Conservation (phyloP, 2,797 vertebrate species). For the Pogoniulus pusillus region DNA sequence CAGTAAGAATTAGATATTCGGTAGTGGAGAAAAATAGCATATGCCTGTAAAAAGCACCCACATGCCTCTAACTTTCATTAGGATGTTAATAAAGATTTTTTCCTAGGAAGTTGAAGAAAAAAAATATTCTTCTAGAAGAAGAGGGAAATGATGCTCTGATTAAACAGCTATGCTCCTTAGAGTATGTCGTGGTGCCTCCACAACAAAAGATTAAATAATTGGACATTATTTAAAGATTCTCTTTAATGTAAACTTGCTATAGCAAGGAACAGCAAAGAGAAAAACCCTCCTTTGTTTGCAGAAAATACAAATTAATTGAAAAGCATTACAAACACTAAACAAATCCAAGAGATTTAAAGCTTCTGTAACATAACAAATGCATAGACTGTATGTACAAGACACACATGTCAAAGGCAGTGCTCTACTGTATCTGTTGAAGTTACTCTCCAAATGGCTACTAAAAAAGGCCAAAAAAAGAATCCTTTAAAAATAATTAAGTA, state of each 20-base stretch:
- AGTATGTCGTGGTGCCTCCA: too few species aligned
- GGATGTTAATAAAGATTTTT: neutral
- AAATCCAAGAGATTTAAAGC: conserved; percentile 41
- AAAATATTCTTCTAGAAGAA: neutral
- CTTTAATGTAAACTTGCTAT: conserved; percentile 2
- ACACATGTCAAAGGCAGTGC: neutral
- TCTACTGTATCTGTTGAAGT: neutral
- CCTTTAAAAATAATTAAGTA: neutral
- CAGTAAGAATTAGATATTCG: neutral
- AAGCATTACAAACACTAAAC: conserved; percentile 34
- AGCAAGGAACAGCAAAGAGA: neutral
- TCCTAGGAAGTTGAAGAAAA: neutral
- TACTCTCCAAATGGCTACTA: neutral
- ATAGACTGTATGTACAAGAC: conserved; percentile 6
- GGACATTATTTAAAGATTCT: conserved; percentile 30
- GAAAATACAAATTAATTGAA: conserved; percentile 23
- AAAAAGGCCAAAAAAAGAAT: neutral
- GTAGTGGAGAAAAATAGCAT: neutral
- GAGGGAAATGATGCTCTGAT: neutral
- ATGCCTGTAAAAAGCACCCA: neutral
- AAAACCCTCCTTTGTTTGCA: conserved; percentile 5
- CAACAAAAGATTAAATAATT: too few species aligned
- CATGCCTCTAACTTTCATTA: neutral
- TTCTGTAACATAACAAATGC: conserved; percentile 20
- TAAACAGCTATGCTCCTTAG: conserved; percentile 2